These are phyloP conservation scores for Apamea anceps DNA, from an alignment of 2,888 invertebrate species.

Conservation along the genomic window DNA sequence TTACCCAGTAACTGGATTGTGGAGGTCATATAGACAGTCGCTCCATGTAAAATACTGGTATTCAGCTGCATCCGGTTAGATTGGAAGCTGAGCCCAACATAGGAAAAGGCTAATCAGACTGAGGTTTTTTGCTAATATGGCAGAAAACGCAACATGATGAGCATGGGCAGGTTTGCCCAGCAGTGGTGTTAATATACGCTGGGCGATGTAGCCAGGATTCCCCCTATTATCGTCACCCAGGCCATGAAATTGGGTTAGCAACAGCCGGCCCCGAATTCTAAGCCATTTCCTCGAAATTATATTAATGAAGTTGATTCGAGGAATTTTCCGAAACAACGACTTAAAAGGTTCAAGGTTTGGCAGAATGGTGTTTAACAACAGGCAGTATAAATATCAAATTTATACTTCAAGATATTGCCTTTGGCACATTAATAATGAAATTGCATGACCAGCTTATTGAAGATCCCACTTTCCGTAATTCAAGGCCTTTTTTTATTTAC, in stretches of 20 bases:
- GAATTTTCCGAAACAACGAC: not conserved
- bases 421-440: not conserved
- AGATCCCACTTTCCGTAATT: not conserved
- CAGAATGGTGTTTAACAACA: not conserved
- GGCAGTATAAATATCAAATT: not conserved
- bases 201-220: not conserved
- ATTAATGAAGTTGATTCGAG: not conserved
- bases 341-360: not conserved
- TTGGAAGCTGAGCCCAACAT: too few species aligned
- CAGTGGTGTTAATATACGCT: not conserved
- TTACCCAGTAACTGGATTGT: too few species aligned
- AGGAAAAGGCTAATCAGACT: too few species aligned
- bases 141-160: too few species aligned
- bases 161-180: not conserved
- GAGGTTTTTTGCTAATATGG: too few species aligned
- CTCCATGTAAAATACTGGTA: too few species aligned
- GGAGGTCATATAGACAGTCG: too few species aligned
- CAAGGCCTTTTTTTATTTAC: not conserved
- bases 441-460: not conserved
- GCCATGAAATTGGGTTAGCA: not conserved
- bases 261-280: too few species aligned
- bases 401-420: not conserved
- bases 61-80: too few species aligned
- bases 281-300: not conserved
- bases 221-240: too few species aligned